phyloP scores from a whole-genome alignment of 1,140 invertebrate genomes.

The Chionoecetes opilio region DNA sequence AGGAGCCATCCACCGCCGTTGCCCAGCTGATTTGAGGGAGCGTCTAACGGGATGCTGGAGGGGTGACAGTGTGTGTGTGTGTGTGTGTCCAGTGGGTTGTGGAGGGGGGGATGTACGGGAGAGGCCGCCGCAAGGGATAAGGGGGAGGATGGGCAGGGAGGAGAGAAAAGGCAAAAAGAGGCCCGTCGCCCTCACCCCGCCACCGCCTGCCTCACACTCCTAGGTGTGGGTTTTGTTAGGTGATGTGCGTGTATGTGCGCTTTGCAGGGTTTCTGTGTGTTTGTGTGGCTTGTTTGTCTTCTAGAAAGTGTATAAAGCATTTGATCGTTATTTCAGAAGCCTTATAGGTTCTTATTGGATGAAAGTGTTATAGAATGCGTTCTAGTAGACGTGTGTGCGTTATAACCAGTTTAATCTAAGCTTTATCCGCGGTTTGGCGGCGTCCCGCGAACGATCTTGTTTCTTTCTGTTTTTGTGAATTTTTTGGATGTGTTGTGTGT shows the following conservation, averaged over 20 bases:
- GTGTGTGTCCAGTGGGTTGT: conserved; percentile 3
- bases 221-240: neutral
- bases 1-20: neutral
- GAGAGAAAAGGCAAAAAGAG: neutral
- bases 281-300: neutral
- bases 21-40: neutral
- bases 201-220: neutral
- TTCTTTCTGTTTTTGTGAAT: neutral
- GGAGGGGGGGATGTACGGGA: neutral
- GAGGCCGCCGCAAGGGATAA: neutral
- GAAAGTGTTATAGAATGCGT: neutral
- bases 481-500: neutral
- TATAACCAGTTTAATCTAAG: neutral
- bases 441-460: neutral
- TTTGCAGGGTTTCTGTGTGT: neutral
- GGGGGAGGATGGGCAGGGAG: neutral
- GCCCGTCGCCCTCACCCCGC: neutral
- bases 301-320: neutral
- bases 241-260: neutral
- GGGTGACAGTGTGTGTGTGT: neutral
- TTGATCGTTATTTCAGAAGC: neutral
- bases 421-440: neutral
- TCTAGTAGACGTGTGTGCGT: neutral
- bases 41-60: neutral
- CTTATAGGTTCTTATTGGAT: neutral